Evolutionary conservation across 2,888 invertebrate genomes (phyloP).

Genomic region (Amphimallon solstitiale): DNA sequence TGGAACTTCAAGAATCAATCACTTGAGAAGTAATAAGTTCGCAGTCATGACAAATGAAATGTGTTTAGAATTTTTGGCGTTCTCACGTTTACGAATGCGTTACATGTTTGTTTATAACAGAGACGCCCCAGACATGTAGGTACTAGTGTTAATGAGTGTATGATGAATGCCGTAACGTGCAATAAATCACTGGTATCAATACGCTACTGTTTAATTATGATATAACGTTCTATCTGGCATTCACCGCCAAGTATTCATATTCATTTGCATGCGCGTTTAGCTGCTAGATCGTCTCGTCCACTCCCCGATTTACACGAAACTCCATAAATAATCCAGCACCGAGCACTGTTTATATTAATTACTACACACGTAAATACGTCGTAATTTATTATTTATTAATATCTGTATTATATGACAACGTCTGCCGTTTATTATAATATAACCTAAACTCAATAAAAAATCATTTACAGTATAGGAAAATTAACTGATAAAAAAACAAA

Average conservation of each 20-base stretch:
- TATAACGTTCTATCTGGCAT: constrained; percentile 41
- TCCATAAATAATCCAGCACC: constrained; percentile 36
- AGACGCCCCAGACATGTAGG: constrained; percentile 24
- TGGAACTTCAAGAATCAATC: too few relatives aligned
- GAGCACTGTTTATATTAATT: constrained; percentile 40
- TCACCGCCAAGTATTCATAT: constrained; percentile 37
- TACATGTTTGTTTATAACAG: constrained; percentile 11
- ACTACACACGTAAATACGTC: constrained; percentile 36
- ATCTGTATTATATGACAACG: constrained; percentile 14
- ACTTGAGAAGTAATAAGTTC: too few relatives aligned
- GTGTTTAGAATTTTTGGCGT: constrained; percentile 2
- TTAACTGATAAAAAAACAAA: too few relatives aligned
- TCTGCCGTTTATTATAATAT: constrained; percentile 4
- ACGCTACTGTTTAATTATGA: constrained; percentile 49
- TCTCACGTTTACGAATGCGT: neutral
- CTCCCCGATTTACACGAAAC: constrained; percentile 38
- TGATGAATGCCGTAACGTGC: constrained; percentile 44
- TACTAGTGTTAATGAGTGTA: constrained; percentile 40
- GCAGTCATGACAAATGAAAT: constrained; percentile 3
- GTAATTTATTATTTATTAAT: constrained; percentile 38
- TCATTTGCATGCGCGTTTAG: constrained; percentile 37
- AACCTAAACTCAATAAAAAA: neutral
- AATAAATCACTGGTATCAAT: constrained; percentile 48
- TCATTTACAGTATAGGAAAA: too few relatives aligned
- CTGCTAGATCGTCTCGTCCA: constrained; percentile 34